Evolutionary conservation across 2,113 vertebrate species (phyloP), one percentile per base, ranked within the genome.

Genomic region (Sterna hirundo): DNA sequence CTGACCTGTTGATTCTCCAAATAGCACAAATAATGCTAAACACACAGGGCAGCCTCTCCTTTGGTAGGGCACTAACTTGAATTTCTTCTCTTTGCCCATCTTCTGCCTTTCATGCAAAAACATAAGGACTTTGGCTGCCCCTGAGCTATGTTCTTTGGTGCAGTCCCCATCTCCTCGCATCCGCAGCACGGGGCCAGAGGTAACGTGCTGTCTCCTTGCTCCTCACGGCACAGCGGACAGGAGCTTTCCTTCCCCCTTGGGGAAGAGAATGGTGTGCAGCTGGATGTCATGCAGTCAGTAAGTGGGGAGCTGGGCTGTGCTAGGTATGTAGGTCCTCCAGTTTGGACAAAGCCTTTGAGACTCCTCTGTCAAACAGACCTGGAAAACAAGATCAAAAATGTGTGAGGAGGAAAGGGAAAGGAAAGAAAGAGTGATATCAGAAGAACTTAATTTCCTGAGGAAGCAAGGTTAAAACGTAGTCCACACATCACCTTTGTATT

Each of bases 221-320:
- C 52, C 36, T 94, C 65, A 32, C 26, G 42, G 42, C 0, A 1
- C 4, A 30, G 15, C 32, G 26, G 22, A 34, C 20, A 42, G 64
- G 40, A 55, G 5, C 23, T 86, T 86, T 36, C 34, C 34, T 65
- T 54, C 2, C 1, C 16, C 27, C 21, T 36, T 0, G 1, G 11
- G 38, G 40, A 77, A 78, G 25, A 66, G 22, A 15, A 46, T 62
- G 27, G 11, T 32, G 34, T 78, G 46, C 49, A 84, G 52, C 40
- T 84, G 18, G 15, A 34, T 40, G 14, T 83, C 62, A 3, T 8
- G 25, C 42, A 38, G n/a, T 13, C 32, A 25, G 10, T 13, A 26
- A 32, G 42, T 15, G 40, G 11, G 21, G 15, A 86, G 19, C 60
- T 54, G 64, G 36, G 18, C 46, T 58, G 4, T 54, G 19, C n/a